These are phyloP conservation scores for Dysdera silvatica DNA, from an alignment of 1,140 invertebrate genomes.

Conservation along the genomic window DNA sequence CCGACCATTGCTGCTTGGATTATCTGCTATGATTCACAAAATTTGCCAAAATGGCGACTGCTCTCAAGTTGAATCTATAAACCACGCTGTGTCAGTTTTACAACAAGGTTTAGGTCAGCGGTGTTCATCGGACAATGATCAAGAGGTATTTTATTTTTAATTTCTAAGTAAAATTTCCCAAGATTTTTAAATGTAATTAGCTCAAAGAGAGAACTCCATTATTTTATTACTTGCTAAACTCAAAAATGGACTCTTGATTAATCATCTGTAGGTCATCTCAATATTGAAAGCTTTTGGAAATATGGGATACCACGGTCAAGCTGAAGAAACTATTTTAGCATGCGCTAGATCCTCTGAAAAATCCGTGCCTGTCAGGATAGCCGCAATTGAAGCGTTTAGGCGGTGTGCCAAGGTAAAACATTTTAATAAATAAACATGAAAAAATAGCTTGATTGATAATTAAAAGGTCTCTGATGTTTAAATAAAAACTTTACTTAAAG, in stretches of 20 bases:
- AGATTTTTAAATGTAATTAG: no score
- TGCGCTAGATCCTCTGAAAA: constrained; percentile 59
- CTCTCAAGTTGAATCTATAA: background rate
- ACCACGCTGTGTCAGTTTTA: background rate
- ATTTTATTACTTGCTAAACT: no score
- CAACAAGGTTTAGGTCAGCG: background rate
- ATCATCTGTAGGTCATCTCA: constrained; percentile 52
- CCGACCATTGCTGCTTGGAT: constrained; percentile 1
- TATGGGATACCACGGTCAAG: constrained; percentile 55
- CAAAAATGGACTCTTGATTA: no score
- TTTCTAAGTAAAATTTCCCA: no score
- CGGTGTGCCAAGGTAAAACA: constrained; percentile 58
- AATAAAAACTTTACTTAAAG: background rate
- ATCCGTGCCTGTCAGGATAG: constrained; percentile 61
- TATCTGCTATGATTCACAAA: constrained; percentile 15
- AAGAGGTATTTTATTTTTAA: constrained; percentile 5
- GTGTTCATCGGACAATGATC: constrained; percentile 1
- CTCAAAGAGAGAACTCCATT: no score
- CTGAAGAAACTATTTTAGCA: constrained; percentile 53
- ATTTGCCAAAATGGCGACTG: background rate
- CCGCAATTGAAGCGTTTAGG: constrained; percentile 68
- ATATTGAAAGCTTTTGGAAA: constrained; percentile 78
- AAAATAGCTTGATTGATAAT: background rate
- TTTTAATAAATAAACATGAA: background rate
- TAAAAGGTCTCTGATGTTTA: no score